phyloP scores from a whole-genome alignment of 2,113 vertebrate species.

The Oncorhynchus mykiss region DNA sequence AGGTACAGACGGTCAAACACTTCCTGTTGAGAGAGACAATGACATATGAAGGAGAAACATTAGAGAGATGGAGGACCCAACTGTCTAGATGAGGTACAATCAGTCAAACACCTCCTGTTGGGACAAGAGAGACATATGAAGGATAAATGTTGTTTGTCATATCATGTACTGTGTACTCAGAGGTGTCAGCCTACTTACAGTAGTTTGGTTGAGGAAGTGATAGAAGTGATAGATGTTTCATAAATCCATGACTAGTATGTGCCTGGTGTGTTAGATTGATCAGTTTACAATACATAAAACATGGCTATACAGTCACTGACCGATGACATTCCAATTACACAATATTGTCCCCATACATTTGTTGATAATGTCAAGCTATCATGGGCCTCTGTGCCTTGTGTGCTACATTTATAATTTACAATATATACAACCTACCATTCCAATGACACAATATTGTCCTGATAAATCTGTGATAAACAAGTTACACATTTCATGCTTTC shows the following conservation, averaged over 20 bases:
- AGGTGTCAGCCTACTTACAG: too few relatives aligned
- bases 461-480: too few relatives aligned
- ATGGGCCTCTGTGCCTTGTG: not conserved
- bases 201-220: too few relatives aligned
- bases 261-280: not conserved
- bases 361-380: not conserved
- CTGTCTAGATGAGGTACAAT: too few relatives aligned
- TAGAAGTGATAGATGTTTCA: not conserved
- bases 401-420: too few relatives aligned
- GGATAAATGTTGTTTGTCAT: not conserved
- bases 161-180: not conserved
- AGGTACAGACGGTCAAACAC: slow-evolving; percentile 93
- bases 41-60: not conserved
- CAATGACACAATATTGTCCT: too few relatives aligned
- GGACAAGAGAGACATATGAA: slow-evolving; percentile 25
- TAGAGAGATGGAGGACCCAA: not conserved
- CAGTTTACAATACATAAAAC: not conserved
- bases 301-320: too few relatives aligned
- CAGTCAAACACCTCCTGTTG: slow-evolving; percentile 68
- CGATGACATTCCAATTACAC: not conserved
- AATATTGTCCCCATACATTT: not conserved
- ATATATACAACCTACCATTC: too few relatives aligned
- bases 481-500: not conserved
- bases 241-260: not conserved
- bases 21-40: slow-evolving; percentile 76